Evolutionary conservation across 2,797 vertebrate species (phyloP).

Genomic region (Sebastiscus tertius): DNA sequence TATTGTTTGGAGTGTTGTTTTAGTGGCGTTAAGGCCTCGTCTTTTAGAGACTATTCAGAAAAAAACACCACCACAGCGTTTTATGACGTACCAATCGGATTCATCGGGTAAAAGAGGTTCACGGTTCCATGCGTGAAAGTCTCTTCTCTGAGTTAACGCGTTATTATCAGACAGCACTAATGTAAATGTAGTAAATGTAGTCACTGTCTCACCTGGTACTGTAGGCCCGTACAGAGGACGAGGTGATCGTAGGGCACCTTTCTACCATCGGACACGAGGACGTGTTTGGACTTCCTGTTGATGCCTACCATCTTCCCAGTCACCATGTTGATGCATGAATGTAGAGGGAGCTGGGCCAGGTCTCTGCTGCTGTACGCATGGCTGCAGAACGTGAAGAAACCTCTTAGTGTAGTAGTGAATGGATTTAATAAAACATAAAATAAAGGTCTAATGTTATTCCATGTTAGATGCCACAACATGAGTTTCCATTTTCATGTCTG

Average conservation of each 20-base stretch:
- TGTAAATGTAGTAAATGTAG: too few species aligned
- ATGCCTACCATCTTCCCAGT: slow-evolving; percentile 91
- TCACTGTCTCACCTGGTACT: slow-evolving; percentile 88
- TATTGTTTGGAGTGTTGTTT: too few species aligned
- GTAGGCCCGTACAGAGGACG: slow-evolving; percentile 90
- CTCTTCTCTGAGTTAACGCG: too few species aligned
- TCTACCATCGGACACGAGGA: slow-evolving; percentile 79
- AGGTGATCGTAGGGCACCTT: slow-evolving; percentile 90
- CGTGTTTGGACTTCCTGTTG: slow-evolving; percentile 85
- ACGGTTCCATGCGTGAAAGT: too few species aligned
- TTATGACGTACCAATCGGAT: too few species aligned
- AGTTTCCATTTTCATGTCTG: neutral
- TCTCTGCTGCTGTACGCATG: slow-evolving; percentile 88
- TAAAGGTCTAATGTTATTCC: neutral
- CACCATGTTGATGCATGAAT: slow-evolving; percentile 85
- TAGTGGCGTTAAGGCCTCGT: too few species aligned
- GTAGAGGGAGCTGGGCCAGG: slow-evolving; percentile 86
- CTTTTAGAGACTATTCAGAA: too few species aligned
- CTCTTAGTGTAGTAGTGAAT: neutral
- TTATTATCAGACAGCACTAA: too few species aligned
- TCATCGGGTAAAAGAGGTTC: too few species aligned
- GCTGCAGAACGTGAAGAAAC: slow-evolving; percentile 69
- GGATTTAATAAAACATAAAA: neutral
- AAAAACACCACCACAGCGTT: too few species aligned
- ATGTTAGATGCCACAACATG: neutral